Evolutionary conservation across 2,797 vertebrate species (phyloP).

Genomic region (Hypotaenidia okinawae): DNA sequence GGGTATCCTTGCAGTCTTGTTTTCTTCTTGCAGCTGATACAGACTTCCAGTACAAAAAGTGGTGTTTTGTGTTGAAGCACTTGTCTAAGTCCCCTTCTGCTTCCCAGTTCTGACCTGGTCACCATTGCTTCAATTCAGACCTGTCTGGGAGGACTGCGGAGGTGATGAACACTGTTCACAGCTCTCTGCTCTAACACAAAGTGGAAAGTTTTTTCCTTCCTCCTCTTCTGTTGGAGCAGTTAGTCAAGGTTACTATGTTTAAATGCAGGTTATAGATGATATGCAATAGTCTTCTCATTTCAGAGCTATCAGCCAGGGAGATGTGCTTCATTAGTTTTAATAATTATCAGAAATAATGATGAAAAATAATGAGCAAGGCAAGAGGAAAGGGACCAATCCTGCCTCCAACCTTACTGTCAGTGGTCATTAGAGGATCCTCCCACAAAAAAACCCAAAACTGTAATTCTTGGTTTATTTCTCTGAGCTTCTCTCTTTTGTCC

Average conservation of each 20-base stretch:
- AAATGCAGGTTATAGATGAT: background rate
- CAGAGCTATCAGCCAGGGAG: background rate
- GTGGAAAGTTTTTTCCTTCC: background rate
- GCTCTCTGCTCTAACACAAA: background rate
- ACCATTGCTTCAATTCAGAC: background rate
- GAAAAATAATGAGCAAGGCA: background rate
- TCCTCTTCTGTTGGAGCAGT: background rate
- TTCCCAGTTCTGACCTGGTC: background rate
- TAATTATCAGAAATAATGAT: background rate
- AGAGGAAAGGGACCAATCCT: background rate
- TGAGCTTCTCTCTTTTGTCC: background rate
- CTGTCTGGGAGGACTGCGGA: background rate
- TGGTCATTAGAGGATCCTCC: background rate
- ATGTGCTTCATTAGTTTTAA: slow-evolving; percentile 11
- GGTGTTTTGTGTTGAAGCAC: background rate
- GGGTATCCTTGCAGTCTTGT: background rate
- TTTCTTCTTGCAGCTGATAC: background rate
- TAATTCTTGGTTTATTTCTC: background rate
- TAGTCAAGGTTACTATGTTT: background rate
- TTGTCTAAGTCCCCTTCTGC: background rate
- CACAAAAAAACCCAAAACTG: too few species aligned
- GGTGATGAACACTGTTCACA: background rate
- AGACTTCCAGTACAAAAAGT: background rate
- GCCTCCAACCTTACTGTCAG: background rate
- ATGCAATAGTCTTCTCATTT: background rate